Conservation (phyloP, 2,113 vertebrate species). For the Alaudala cheleensis region DNA sequence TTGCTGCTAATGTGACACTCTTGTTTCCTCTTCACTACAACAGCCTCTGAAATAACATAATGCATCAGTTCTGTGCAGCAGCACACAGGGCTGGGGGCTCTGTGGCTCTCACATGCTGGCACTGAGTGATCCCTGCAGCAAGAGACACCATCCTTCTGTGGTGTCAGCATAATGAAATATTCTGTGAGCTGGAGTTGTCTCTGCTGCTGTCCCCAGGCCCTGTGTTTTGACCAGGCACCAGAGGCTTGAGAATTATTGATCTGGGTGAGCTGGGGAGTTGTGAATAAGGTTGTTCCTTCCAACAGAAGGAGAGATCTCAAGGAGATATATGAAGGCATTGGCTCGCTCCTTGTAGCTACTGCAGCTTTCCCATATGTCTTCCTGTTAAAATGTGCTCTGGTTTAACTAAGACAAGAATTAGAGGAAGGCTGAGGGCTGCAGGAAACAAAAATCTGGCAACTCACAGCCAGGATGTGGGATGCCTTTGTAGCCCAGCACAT, state of each 20-base stretch:
- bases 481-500: neutral
- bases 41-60: neutral
- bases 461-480: neutral
- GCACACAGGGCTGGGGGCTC: neutral
- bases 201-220: neutral
- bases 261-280: neutral
- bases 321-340: neutral
- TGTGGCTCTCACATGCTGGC: neutral
- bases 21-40: constrained; percentile 8
- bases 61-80: neutral
- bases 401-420: neutral
- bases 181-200: neutral
- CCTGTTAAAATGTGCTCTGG: neutral
- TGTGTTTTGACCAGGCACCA: neutral
- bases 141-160: neutral
- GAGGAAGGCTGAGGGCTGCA: neutral
- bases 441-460: neutral
- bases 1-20: constrained; percentile 6
- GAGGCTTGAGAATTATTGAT: neutral
- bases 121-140: rapidly evolving
- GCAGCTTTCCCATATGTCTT: neutral
- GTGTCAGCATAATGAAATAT: neutral
- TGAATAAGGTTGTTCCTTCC: neutral
- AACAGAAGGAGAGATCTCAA: neutral
- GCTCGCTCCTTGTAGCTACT: neutral